Conservation (phyloP, 2,113 vertebrate genomes). For the Myiagra hebetior region DNA sequence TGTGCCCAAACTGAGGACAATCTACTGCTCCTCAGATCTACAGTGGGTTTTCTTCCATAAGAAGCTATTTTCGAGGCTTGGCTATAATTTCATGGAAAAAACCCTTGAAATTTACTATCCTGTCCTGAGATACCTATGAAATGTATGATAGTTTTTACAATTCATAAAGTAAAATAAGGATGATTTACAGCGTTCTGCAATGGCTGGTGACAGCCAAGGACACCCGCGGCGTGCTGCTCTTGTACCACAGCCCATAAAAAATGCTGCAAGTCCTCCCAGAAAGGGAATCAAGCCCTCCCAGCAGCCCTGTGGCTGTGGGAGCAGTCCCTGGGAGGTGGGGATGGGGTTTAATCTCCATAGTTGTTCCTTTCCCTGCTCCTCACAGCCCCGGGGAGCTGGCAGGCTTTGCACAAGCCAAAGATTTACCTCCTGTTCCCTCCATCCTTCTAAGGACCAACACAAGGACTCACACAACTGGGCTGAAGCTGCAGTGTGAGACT, state of each 20-base stretch:
- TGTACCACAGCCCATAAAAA: constrained; percentile 2
- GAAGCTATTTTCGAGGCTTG: neutral
- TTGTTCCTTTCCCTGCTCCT: neutral
- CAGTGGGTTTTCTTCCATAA: neutral
- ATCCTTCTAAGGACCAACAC: neutral
- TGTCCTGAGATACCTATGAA: constrained; percentile 49
- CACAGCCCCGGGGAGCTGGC: neutral
- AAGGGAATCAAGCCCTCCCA: neutral
- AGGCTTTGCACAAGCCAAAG: neutral
- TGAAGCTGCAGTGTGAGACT: neutral
- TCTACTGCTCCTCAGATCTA: neutral
- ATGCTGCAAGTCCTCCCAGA: neutral
- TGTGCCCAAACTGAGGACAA: neutral
- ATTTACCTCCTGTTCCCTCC: neutral
- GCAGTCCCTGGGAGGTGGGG: accelerated
- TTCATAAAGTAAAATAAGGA: constrained; percentile 46
- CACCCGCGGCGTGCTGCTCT: neutral
- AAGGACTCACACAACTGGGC: neutral
- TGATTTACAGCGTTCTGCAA: constrained; percentile 32
- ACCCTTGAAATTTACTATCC: constrained; percentile 34
- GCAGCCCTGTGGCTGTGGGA: neutral
- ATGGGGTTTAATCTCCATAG: neutral
- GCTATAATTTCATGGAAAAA: constrained; percentile 14
- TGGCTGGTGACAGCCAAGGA: constrained; percentile 36
- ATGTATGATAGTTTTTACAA: constrained; percentile 55